These are phyloP conservation scores for Manis crassicaudata DNA, from an alignment of 2,797 vertebrate species.

Conservation along the genomic window DNA sequence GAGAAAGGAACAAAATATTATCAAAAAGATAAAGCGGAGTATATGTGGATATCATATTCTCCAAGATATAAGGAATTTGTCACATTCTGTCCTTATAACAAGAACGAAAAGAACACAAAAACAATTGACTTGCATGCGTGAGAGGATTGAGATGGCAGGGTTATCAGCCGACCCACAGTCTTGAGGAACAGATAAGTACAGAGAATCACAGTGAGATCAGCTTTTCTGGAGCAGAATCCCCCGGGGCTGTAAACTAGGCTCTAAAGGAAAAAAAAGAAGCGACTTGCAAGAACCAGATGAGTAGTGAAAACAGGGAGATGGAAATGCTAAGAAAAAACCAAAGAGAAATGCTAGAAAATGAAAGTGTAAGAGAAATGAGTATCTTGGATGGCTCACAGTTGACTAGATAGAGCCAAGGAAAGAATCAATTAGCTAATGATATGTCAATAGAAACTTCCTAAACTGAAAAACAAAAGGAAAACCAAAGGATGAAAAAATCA, in stretches of 20 bases:
- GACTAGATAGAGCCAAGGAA: neutral
- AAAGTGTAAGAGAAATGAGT: neutral
- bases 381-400: neutral
- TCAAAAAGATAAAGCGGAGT: neutral
- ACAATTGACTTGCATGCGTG: neutral
- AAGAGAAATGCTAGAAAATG: neutral
- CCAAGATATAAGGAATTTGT: neutral
- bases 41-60: neutral
- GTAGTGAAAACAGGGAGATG: neutral
- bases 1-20: neutral
- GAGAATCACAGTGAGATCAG: neutral
- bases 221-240: neutral
- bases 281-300: neutral
- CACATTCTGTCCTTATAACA: neutral
- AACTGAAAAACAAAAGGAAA: neutral
- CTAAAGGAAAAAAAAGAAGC: neutral
- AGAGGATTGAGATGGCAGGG: neutral
- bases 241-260: neutral
- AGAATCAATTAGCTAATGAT: neutral
- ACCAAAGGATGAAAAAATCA: neutral
- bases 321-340: neutral
- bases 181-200: neutral
- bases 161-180: neutral
- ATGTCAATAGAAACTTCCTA: neutral
- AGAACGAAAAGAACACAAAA: neutral